phyloP scores from a whole-genome alignment of 1,140 invertebrate species.

The Capitella teleta region DNA sequence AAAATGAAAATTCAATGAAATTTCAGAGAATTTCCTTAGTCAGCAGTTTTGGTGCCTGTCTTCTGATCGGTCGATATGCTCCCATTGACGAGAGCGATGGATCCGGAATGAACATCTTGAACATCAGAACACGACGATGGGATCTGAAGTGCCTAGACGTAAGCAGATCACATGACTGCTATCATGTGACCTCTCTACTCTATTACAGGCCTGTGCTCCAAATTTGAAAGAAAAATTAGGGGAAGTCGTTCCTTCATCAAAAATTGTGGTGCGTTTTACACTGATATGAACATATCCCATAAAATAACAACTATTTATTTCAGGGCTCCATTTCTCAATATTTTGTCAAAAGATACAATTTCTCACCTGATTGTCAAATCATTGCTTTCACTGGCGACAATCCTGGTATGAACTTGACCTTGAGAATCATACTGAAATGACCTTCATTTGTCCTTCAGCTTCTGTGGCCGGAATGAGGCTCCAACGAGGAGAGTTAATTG shows the following conservation, averaged over 20 bases:
- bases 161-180: constrained; percentile 6
- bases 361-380: constrained; percentile 64
- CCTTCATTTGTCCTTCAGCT: constrained; percentile 21
- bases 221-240: constrained; percentile 57
- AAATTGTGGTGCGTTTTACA: constrained; percentile 47
- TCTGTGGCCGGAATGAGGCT: constrained; percentile 64
- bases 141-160: constrained; percentile 60
- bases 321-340: constrained; percentile 62
- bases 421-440: background rate
- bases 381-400: constrained; percentile 91
- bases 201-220: constrained; percentile 53
- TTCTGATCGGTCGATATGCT: constrained; percentile 81
- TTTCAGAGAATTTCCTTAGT: constrained; percentile 77
- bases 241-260: constrained; percentile 55
- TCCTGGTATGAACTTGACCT: constrained; percentile 39
- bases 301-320: background rate
- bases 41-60: constrained; percentile 78
- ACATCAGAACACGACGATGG: constrained; percentile 73
- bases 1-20: constrained; percentile 12
- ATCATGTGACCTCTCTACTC: background rate
- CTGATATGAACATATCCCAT: too few relatives aligned
- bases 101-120: constrained; percentile 91
- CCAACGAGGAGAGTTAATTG: constrained; percentile 63
- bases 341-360: constrained; percentile 73
- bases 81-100: constrained; percentile 84